phyloP scores from a whole-genome alignment of 2,113 vertebrate genomes.

The Malaclemys terrapin region DNA sequence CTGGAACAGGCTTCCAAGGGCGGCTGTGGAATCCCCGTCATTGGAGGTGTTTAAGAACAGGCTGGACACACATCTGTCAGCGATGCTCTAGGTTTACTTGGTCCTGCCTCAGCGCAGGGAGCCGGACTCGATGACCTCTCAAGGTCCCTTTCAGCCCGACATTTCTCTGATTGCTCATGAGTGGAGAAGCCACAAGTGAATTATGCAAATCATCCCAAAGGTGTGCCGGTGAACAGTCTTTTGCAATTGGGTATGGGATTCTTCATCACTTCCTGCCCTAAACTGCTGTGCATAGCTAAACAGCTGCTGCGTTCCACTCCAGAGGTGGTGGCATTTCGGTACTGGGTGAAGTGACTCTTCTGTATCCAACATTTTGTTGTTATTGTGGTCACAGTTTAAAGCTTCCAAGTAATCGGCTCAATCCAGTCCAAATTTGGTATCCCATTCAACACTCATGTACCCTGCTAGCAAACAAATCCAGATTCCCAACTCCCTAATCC shows the following conservation, averaged over 20 bases:
- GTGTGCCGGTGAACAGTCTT: no score
- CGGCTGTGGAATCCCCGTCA: no score
- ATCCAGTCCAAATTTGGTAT: neutral
- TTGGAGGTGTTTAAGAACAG: no score
- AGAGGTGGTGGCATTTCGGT: neutral
- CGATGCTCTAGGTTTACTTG: no score
- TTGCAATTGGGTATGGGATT: neutral
- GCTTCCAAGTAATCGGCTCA: neutral
- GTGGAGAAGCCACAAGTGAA: neutral
- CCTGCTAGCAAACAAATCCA: neutral
- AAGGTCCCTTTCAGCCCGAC: no score
- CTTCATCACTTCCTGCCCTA: neutral
- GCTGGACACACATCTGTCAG: no score
- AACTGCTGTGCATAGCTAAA: rapidly evolving
- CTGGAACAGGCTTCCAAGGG: no score
- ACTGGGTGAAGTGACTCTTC: neutral
- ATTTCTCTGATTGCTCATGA: neutral
- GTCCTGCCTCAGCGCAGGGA: no score
- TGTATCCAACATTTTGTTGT: rapidly evolving
- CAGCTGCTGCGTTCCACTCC: neutral
- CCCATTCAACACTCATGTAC: rapidly evolving
- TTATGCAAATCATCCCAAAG: no score
- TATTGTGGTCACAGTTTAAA: rapidly evolving
- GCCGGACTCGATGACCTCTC: no score
- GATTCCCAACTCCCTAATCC: neutral